Percentiles rank a stretch among this genome's conserved stretches.
phyloP scores from a whole-genome alignment of 2,888 invertebrate genomes.

The Andrena bicolor region DNA sequence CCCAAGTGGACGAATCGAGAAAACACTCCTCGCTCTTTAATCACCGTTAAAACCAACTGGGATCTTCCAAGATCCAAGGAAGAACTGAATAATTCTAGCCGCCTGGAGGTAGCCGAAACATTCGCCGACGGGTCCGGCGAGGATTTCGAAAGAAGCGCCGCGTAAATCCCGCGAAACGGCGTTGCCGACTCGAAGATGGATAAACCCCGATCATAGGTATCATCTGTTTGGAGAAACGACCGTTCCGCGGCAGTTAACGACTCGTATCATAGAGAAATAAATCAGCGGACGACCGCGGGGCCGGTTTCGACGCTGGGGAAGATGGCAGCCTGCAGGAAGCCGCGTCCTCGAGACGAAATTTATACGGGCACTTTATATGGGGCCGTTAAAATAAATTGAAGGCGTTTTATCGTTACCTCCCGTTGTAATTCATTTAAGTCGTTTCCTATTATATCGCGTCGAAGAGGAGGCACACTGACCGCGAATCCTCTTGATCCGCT shows the following conservation, averaged over 20 bases:
- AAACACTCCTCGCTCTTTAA: too few species aligned
- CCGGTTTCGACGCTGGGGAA: background rate
- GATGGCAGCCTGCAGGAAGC: conserved; percentile 12
- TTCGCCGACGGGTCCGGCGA: too few species aligned
- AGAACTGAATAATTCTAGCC: too few species aligned
- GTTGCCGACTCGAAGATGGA: conserved; percentile 4
- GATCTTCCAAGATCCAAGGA: too few species aligned
- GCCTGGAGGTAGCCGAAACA: too few species aligned
- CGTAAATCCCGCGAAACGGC: background rate
- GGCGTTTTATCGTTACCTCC: conserved; percentile 76
- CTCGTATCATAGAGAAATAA: conserved; percentile 19
- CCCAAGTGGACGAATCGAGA: too few species aligned
- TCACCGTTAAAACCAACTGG: too few species aligned
- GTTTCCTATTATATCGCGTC: conserved; percentile 55
- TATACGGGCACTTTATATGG: conserved; percentile 79
- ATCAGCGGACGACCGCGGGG: conserved; percentile 21
- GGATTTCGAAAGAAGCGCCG: background rate
- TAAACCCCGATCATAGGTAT: background rate
- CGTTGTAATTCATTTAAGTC: conserved; percentile 77
- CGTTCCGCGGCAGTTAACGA: conserved; percentile 12
- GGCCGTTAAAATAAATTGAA: conserved; percentile 82
- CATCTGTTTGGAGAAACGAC: background rate
- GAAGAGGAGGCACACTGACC: conserved; percentile 50
- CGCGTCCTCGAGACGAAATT: conserved; percentile 72
- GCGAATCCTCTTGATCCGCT: conserved; percentile 25